Percentiles rank a stretch among this genome's conserved stretches.
Conservation (phyloP, 2,797 vertebrate genomes). For the Sebastes taczanowskii region DNA sequence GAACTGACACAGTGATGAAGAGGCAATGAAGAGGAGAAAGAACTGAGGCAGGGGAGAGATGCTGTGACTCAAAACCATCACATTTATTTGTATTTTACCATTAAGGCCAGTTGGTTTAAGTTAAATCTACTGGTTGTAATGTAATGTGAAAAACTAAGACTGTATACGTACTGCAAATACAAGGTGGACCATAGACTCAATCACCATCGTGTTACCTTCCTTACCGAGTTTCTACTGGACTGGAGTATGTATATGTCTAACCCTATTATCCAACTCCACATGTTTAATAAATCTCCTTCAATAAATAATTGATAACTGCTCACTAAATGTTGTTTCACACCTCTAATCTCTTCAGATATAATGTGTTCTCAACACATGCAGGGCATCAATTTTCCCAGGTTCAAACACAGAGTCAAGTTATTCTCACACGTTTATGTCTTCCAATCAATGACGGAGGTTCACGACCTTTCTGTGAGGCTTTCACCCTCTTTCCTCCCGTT, state of each 20-base stretch:
- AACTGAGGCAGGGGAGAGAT: background rate
- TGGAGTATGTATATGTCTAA: background rate
- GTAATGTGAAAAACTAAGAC: background rate
- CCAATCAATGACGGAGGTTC: constrained; percentile 8
- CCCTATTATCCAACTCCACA: background rate
- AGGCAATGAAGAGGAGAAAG: background rate
- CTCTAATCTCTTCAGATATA: constrained; percentile 9
- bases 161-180: background rate
- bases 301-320: background rate
- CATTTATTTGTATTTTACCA: background rate
- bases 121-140: background rate
- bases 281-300: background rate
- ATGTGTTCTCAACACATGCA: background rate
- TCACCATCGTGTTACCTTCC: background rate
- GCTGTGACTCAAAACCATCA: background rate
- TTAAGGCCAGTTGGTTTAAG: background rate
- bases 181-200: background rate
- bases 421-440: constrained; percentile 27
- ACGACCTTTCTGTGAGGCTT: background rate
- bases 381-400: constrained; percentile 14
- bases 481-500: background rate
- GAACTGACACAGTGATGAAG: background rate
- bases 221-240: background rate
- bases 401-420: constrained; percentile 7
- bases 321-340: background rate